These are phyloP conservation scores for Cephus pygmeus DNA, from an alignment of 2,888 invertebrate genomes.

Conservation along the genomic window DNA sequence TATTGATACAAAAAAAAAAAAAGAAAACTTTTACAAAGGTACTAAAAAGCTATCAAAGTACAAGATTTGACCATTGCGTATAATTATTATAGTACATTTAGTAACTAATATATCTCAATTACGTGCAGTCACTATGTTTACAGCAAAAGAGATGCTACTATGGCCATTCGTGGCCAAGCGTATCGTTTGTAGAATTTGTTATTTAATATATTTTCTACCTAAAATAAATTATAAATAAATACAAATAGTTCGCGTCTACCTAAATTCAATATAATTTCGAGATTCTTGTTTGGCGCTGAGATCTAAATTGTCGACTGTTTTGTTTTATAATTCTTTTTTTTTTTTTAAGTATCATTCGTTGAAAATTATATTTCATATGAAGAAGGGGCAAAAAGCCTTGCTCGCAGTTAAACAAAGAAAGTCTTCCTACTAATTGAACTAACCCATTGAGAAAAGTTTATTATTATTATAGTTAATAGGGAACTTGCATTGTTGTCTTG, in stretches of 20 bases:
- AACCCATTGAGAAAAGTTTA: slow-evolving; percentile 38
- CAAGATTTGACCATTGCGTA: slow-evolving; percentile 32
- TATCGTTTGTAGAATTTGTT: slow-evolving; percentile 45
- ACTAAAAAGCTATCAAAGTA: slow-evolving; percentile 47
- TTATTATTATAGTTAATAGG: slow-evolving; percentile 48
- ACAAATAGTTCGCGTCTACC: slow-evolving; percentile 63
- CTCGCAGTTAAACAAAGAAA: slow-evolving; percentile 37
- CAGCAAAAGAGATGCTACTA: slow-evolving; percentile 24
- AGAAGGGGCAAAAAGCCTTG: slow-evolving; percentile 19
- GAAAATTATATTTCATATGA: slow-evolving; percentile 9
- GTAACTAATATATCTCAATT: slow-evolving; percentile 31
- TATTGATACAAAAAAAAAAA: slow-evolving; percentile 48
- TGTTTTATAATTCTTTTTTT: slow-evolving; percentile 21
- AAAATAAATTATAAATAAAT: slow-evolving; percentile 66
- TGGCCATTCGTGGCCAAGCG: slow-evolving; percentile 29
- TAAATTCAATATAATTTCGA: slow-evolving; percentile 59
- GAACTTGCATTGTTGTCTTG: slow-evolving; percentile 48
- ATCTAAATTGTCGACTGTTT: slow-evolving; percentile 41
- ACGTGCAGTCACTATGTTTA: slow-evolving; percentile 25
- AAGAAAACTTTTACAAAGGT: slow-evolving; percentile 41
- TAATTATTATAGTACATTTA: slow-evolving; percentile 30
- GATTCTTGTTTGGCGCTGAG: slow-evolving; percentile 49
- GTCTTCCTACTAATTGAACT: slow-evolving; percentile 51
- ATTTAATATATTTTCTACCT: slow-evolving; percentile 55
- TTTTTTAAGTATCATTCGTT: slow-evolving; percentile 47